Conservation (phyloP, 2,797 vertebrate genomes). For the Threskiornis aethiopicus region DNA sequence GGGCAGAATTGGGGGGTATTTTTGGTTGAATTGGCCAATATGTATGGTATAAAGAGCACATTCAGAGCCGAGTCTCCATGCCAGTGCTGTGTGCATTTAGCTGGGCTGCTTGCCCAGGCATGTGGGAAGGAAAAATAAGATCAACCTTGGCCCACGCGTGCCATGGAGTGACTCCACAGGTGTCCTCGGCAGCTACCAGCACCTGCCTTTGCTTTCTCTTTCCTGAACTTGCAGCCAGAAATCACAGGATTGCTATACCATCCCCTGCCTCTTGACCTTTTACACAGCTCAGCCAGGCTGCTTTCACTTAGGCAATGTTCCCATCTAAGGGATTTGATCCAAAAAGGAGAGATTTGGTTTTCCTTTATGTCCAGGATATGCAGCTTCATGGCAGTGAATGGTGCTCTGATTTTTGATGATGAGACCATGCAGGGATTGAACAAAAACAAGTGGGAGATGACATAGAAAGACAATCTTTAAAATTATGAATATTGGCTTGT, state of each 20-base stretch:
- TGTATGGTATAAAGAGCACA: not conserved
- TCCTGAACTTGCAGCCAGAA: not conserved
- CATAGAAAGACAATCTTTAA: not conserved
- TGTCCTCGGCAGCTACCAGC: not conserved
- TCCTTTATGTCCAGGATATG: not conserved
- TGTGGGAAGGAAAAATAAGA: not conserved
- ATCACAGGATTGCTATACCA: not conserved
- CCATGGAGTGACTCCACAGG: not conserved
- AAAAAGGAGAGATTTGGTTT: not conserved
- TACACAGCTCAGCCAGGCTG: not conserved
- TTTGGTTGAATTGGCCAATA: not conserved
- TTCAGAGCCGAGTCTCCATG: not conserved
- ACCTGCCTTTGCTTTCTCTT: not conserved
- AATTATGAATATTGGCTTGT: not conserved
- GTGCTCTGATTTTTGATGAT: not conserved
- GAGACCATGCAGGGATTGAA: not conserved
- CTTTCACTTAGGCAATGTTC: not conserved
- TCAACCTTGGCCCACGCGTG: not conserved
- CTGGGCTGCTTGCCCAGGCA: not conserved
- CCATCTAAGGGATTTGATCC: not conserved
- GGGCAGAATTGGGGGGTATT: not conserved
- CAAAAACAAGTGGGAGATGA: not conserved
- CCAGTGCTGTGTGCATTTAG: not conserved
- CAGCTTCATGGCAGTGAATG: not conserved
- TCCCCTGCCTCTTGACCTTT: not conserved